Evolutionary conservation across 2,888 invertebrate genomes (phyloP).

Genomic region (Pogonocherus hispidulus): DNA sequence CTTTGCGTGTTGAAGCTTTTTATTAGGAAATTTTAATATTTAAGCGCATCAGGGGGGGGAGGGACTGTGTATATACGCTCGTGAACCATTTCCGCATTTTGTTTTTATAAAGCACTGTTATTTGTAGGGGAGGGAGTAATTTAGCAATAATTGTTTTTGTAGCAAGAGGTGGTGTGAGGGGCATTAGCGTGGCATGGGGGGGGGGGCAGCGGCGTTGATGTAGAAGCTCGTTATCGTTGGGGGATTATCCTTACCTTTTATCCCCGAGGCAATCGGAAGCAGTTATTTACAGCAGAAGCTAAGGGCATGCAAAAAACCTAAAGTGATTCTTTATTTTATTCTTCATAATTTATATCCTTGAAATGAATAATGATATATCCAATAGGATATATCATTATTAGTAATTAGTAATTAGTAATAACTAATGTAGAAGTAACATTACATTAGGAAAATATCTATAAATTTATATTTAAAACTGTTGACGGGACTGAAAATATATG

Average conservation of each 20-base stretch:
- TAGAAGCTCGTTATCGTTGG: constrained; percentile 66
- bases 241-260: constrained; percentile 65
- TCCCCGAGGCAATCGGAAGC: constrained; percentile 54
- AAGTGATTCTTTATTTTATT: constrained; percentile 8
- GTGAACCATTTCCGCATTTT: constrained; percentile 48
- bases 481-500: too few relatives aligned
- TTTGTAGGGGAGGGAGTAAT: constrained; percentile 43
- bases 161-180: constrained; percentile 43
- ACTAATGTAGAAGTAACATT: too few relatives aligned
- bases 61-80: constrained; percentile 50
- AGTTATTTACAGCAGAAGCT: constrained; percentile 57
- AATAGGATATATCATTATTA: too few relatives aligned
- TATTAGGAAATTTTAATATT: constrained; percentile 32
- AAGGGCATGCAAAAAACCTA: constrained; percentile 43
- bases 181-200: constrained; percentile 45
- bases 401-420: too few relatives aligned
- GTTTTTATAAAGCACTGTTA: constrained; percentile 49
- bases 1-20: constrained; percentile 38
- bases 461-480: too few relatives aligned
- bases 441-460: too few relatives aligned
- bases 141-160: constrained; percentile 32
- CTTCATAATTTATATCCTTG: neutral
- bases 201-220: constrained; percentile 52
- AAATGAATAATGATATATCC: too few relatives aligned
- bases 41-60: constrained; percentile 44